Evolutionary conservation across 2,888 invertebrate species (phyloP), one percentile per base, ranked within the genome.

Genomic region (Spisula subtruncata): DNA sequence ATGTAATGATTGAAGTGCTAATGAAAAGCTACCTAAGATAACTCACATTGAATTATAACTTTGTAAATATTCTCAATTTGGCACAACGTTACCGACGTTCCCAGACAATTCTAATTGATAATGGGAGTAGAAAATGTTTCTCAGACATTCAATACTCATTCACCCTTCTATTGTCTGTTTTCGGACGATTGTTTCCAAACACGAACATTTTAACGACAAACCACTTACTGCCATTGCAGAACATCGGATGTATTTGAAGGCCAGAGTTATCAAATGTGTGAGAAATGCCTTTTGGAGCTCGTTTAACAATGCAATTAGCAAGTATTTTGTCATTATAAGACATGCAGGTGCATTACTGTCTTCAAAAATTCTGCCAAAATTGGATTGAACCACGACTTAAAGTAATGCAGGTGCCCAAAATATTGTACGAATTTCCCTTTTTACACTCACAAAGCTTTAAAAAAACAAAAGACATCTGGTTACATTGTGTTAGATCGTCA

Each of bases 21-120:
- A 41, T 46, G 35, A 79, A 79, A 0, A 46, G 12, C 60, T 8
- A 25, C 25, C 25, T 25, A 66, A 25, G 60, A 66, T n/a, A 66
- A 0, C 60, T 66, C 60, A 25, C 60, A 5, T 66, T 66, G 25
- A 66, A 66, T 66, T 66, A 66, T 0, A 66, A 8, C 60, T n/a
- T 66, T 66, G 60, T 66, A 25, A 66, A n/a, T 66, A 66, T 66
- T 66, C 60, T 66, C 60, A 66, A 66, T 66, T 66, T 66, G 60
- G 60, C 25, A 66, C n/a, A 66, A 66, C 60, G 2, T 60, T n/a
- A 18, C 6, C n/a, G n/a, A 10, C 25, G n/a, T 60, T 60, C 41
- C 8, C 41, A 41, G 41, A 41, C 2, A 5, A 41, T 41, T 41
- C n/a, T n/a, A 25, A 66, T 25, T 66, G n/a, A 66, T 25, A 25